Evolutionary conservation across 2,888 invertebrate genomes (phyloP).

Genomic region (Sphaerophoria taeniata): DNA sequence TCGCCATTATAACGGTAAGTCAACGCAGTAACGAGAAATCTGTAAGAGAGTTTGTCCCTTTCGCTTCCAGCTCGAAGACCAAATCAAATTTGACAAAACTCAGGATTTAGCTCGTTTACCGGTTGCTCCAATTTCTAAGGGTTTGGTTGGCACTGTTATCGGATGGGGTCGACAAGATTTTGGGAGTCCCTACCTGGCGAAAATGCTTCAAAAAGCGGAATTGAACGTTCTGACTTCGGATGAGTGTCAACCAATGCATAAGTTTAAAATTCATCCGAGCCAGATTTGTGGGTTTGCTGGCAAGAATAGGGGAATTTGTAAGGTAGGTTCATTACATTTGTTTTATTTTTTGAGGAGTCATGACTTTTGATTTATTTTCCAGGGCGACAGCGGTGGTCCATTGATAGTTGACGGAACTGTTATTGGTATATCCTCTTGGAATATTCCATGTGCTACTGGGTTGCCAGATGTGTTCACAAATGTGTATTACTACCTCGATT

Average conservation of each 20-base stretch:
- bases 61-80: conserved; percentile 21
- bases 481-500: too few relatives aligned
- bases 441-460: conserved; percentile 13
- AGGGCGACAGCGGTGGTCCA: conserved; percentile 33
- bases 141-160: conserved; percentile 4
- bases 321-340: too few relatives aligned
- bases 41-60: neutral
- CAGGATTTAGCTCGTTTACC: conserved; percentile 5
- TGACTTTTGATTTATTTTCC: neutral
- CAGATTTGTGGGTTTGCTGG: conserved; percentile 16
- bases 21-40: neutral
- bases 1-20: conserved; percentile 24
- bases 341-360: neutral
- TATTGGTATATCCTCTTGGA: conserved; percentile 23
- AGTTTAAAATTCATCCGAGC: neutral
- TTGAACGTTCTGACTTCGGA: neutral
- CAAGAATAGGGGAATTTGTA: conserved; percentile 11
- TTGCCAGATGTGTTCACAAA: conserved; percentile 27
- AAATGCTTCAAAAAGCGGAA: conserved; percentile 3
- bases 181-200: conserved; percentile 2
- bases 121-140: neutral
- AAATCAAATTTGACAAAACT: conserved; percentile 14
- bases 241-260: conserved; percentile 12
- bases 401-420: conserved; percentile 11
- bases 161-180: conserved; percentile 25